Percentiles rank a stretch among this genome's conserved stretches.
These are phyloP conservation scores for Muscicapa adusta DNA, from an alignment of 2,113 vertebrate genomes.

Conservation along the genomic window DNA sequence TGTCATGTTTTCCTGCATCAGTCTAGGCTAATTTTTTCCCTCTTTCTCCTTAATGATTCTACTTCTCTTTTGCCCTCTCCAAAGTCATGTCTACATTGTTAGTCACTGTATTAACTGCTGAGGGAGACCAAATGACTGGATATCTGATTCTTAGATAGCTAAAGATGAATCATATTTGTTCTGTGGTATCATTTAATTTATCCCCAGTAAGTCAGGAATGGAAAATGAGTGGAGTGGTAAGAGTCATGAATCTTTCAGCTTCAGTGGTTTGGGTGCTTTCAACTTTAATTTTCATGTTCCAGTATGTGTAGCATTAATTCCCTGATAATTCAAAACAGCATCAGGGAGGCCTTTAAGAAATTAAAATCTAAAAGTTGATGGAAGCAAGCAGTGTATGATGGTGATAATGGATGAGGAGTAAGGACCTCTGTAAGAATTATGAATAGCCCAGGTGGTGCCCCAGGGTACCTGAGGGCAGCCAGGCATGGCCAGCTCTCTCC, in stretches of 20 bases:
- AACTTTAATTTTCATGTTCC: neutral
- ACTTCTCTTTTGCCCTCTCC: neutral
- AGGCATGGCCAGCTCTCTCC: neutral
- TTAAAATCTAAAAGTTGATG: neutral
- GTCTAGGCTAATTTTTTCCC: neutral
- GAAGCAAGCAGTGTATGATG: neutral
- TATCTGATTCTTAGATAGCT: neutral
- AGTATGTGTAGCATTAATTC: neutral
- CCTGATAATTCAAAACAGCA: neutral
- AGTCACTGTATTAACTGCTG: neutral
- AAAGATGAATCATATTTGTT: neutral
- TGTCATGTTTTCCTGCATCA: neutral
- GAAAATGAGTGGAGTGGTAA: neutral
- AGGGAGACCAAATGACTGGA: neutral
- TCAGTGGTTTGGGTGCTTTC: neutral
- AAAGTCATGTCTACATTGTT: neutral
- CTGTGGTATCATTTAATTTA: neutral
- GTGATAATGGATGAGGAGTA: neutral
- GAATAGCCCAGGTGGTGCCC: neutral
- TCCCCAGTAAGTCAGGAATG: neutral
- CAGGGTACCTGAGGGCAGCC: rapidly evolving
- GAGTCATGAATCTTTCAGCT: neutral
- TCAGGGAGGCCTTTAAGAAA: neutral
- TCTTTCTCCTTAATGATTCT: neutral
- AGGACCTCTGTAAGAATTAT: neutral